phyloP scores from a whole-genome alignment of 2,797 vertebrate species.

The Austrolebias charrua region DNA sequence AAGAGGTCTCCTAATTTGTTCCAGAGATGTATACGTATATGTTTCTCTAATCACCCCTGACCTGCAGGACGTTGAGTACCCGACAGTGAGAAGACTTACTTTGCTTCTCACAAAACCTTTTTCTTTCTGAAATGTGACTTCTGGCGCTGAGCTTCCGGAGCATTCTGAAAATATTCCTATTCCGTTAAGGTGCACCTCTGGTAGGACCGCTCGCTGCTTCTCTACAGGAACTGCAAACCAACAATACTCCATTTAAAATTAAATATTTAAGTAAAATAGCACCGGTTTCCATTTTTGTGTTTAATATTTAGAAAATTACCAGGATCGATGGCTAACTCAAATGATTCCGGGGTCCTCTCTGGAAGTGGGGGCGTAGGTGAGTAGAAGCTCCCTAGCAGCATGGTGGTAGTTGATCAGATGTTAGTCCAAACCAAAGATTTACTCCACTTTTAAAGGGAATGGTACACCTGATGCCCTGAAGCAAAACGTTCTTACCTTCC shows the following conservation, averaged over 20 bases:
- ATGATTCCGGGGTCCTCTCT: conserved; percentile 91
- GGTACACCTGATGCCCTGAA: not conserved
- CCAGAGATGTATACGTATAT: not conserved
- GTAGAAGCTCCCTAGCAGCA: conserved; percentile 66
- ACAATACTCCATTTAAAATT: not conserved
- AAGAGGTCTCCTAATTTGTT: not conserved
- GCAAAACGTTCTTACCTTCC: conserved; percentile 29
- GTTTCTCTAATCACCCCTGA: not conserved
- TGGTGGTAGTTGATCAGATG: not conserved
- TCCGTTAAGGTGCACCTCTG: conserved; percentile 24
- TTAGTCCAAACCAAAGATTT: not conserved
- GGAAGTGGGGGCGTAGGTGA: conserved; percentile 87
- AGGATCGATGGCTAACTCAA: conserved; percentile 78
- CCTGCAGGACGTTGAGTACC: not conserved
- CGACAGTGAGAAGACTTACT: conserved; percentile 52
- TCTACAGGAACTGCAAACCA: conserved; percentile 56
- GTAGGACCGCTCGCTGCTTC: conserved; percentile 17
- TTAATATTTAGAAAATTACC: conserved; percentile 49
- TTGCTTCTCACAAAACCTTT: conserved; percentile 72
- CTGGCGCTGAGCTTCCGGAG: conserved; percentile 57
- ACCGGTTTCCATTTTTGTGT: not conserved
- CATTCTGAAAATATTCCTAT: conserved; percentile 78
- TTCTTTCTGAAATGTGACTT: conserved; percentile 22
- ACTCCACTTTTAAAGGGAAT: not conserved
- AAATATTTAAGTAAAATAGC: not conserved